Evolutionary conservation across 1,140 invertebrate genomes (phyloP), one percentile per base, ranked within the genome.

Genomic region (Micrasema longulum): DNA sequence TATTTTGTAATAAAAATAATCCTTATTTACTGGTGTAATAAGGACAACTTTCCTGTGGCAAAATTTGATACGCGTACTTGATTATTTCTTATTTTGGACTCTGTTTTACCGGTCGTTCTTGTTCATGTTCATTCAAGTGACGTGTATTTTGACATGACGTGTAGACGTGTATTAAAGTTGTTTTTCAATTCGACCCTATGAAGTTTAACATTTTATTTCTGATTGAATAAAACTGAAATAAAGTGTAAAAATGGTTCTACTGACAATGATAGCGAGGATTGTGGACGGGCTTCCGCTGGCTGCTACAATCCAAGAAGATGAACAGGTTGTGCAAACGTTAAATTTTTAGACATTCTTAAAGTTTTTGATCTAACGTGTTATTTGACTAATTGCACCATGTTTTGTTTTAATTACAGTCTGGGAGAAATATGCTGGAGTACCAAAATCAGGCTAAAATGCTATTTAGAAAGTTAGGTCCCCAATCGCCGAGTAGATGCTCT

Each of bases 381-480:
- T 31, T 31, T 31, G 26, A 31, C 2, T 31, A 7, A 31, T 26
- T 48, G 23, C 12, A 67, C 14, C 80, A 77, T 73, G 78, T 73
- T 55, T 55, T 31, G 14, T 79, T 75, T 74, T 78, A 78, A 76
- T 88, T 88, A 80, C 84, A 98, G 96, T 92, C 91, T 77, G 96
- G 96, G 66, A 91, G 92, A 84, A 95, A 89, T 86, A 91, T 97
- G 78, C 86, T 98, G 82, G 97, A 99, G 78, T 99, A 99, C 84
- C 97, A 99, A 83, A 98, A 97, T 84, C 97, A 99, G 87, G 98
- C 98, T n/a, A 99, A 99, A 88, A 94, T 98, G 91, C 86, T 99
- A 69, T 99, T 99, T 86, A 90, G 94, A 77, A 98, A 98, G 86
- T 86, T 99, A 77, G 92, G 91, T 69, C 88, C 88, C 22, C 90